Conservation (phyloP, 2,888 invertebrate species). For the Lasioglossum marginatum region DNA sequence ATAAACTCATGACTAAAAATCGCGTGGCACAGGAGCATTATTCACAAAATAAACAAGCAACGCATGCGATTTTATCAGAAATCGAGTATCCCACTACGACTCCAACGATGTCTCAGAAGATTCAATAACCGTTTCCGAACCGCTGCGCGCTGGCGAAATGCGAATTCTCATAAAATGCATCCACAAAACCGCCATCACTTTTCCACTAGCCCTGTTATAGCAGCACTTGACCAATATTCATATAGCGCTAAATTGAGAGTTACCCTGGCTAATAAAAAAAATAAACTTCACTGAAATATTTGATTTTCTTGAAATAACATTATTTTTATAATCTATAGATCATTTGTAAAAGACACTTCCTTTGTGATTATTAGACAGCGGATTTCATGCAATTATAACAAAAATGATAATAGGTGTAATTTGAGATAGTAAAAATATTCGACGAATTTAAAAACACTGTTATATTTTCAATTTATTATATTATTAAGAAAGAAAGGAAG, state of each 20-base stretch:
- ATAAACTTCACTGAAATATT: not conserved
- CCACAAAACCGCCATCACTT: conserved; percentile 9
- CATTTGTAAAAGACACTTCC: no score
- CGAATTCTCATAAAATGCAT: conserved; percentile 11
- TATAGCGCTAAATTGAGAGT: not conserved
- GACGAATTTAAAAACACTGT: no score
- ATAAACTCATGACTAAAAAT: not conserved
- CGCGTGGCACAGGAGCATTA: not conserved
- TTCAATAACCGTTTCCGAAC: conserved; percentile 7
- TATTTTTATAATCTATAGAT: no score
- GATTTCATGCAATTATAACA: no score
- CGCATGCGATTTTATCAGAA: not conserved
- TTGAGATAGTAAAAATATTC: no score
- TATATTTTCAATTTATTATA: no score
- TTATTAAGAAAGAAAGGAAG: no score
- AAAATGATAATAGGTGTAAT: no score
- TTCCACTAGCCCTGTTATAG: not conserved
- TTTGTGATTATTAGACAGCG: no score
- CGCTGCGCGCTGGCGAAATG: not conserved
- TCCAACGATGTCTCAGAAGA: not conserved
- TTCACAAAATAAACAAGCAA: not conserved
- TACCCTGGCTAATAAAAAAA: not conserved
- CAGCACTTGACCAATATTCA: conserved; percentile 4
- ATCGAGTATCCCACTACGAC: not conserved
- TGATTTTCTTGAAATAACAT: not conserved